A percentile compares a stretch with the other conserved stretches of the same genome.
Evolutionary conservation across 2,888 invertebrate genomes (phyloP).

Genomic region (Himalopsyche anomala): DNA sequence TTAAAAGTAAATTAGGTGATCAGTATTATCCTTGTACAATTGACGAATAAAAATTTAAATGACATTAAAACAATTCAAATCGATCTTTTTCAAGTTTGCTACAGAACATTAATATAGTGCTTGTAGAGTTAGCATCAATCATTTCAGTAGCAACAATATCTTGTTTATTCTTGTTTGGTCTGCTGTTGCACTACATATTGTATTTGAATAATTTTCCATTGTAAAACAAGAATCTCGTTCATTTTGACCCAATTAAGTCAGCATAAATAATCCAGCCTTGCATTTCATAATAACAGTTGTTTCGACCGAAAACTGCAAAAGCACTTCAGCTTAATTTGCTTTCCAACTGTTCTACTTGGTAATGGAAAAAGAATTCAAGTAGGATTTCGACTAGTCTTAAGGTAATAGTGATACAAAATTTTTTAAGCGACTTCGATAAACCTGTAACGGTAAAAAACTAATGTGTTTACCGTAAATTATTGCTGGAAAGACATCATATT

Average conservation of each 20-base stretch:
- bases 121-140: neutral
- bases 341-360: neutral
- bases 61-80: too few relatives aligned
- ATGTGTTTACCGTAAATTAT: too few relatives aligned
- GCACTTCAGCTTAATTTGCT: slow-evolving; percentile 12
- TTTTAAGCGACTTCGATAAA: neutral
- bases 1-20: too few relatives aligned
- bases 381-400: neutral
- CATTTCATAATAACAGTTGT: slow-evolving; percentile 45
- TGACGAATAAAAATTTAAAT: too few relatives aligned
- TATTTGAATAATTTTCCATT: slow-evolving; percentile 44
- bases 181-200: slow-evolving; percentile 14
- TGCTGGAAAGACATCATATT: too few relatives aligned
- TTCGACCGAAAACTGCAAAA: slow-evolving; percentile 41
- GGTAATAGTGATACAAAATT: too few relatives aligned
- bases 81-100: too few relatives aligned
- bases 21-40: too few relatives aligned
- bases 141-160: slow-evolving; percentile 18
- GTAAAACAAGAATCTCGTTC: slow-evolving; percentile 39
- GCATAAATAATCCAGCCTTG: slow-evolving; percentile 28
- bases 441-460: neutral
- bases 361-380: neutral
- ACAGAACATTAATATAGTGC: neutral
- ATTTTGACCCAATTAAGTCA: slow-evolving; percentile 49
- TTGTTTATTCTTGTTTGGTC: slow-evolving; percentile 7